Evolutionary conservation across 2,888 invertebrate species (phyloP).

Genomic region (Loripinus fragilis): DNA sequence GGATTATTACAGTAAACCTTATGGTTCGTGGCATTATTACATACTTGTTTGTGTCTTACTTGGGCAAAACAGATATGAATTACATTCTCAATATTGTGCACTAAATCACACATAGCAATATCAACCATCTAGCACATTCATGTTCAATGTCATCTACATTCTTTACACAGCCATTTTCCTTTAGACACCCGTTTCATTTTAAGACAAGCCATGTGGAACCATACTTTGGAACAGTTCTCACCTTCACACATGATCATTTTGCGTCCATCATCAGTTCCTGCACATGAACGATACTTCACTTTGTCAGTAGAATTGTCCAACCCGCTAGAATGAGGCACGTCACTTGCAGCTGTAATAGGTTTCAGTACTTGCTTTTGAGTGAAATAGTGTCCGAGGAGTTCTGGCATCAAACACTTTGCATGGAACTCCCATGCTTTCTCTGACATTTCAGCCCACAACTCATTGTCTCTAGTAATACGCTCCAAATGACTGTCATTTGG

Average conservation of each 20-base stretch:
- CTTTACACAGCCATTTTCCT: conserved; percentile 30
- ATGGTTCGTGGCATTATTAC: too few relatives aligned
- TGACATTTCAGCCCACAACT: conserved; percentile 18
- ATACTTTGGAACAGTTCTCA: conserved; percentile 16
- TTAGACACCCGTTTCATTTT: conserved; percentile 30
- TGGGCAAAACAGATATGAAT: too few relatives aligned
- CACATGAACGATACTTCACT: conserved; percentile 25
- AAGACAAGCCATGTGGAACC: conserved; percentile 35
- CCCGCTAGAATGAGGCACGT: not conserved
- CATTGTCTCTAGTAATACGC: conserved; percentile 17
- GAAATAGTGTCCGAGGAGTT: conserved; percentile 35
- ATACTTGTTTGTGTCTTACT: too few relatives aligned
- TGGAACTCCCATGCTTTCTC: conserved; percentile 32
- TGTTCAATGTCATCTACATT: conserved; percentile 1
- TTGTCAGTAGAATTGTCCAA: not conserved
- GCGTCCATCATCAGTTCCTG: conserved; percentile 27
- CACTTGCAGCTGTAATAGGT: not conserved
- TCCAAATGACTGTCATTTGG: conserved; percentile 32
- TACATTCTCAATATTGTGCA: too few relatives aligned
- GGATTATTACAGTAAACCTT: too few relatives aligned
- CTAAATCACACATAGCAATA: too few relatives aligned
- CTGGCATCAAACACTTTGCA: conserved; percentile 41
- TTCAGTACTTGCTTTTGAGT: conserved; percentile 1
- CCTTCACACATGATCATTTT: conserved; percentile 40
- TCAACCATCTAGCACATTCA: too few relatives aligned